These are phyloP conservation scores for Choristoneura rosaceana DNA, from an alignment of 2,888 invertebrate genomes.

Conservation along the genomic window DNA sequence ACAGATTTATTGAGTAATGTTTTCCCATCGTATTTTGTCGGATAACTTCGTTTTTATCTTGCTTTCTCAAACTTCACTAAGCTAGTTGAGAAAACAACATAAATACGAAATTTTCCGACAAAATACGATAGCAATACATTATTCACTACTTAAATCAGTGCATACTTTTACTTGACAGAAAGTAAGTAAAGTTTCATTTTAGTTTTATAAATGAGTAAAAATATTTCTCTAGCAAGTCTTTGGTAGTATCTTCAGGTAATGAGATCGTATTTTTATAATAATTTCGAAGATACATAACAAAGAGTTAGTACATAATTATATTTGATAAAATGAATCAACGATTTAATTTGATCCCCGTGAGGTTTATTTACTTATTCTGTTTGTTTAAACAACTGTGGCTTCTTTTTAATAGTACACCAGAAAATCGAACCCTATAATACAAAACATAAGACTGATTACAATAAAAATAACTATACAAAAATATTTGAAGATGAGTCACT, in stretches of 20 bases:
- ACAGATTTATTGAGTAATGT: not conserved
- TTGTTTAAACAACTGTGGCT: conserved; percentile 12
- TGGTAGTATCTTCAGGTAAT: conserved; percentile 54
- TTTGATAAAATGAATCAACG: conserved; percentile 15
- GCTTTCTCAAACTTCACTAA: no score
- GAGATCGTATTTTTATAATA: conserved; percentile 60
- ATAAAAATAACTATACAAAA: conserved; percentile 9
- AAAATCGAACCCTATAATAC: conserved; percentile 2
- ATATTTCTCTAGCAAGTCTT: conserved; percentile 52
- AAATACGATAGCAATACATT: no score
- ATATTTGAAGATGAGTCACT: conserved; percentile 2
- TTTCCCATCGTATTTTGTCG: no score
- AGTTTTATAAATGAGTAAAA: conserved; percentile 8
- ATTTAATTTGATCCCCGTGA: conserved; percentile 17
- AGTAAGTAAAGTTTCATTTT: not conserved
- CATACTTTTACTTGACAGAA: no score
- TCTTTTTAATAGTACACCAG: conserved; percentile 5
- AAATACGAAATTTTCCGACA: no score
- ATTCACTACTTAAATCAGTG: no score
- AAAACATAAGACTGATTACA: conserved; percentile 9
- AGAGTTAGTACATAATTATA: conserved; percentile 40
- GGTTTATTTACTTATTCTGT: conserved; percentile 2
- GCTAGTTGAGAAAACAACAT: no score
- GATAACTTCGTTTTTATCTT: no score
- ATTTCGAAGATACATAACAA: conserved; percentile 40